These are phyloP conservation scores for Limonius californicus DNA, from an alignment of 1,140 invertebrate species.

Conservation along the genomic window DNA sequence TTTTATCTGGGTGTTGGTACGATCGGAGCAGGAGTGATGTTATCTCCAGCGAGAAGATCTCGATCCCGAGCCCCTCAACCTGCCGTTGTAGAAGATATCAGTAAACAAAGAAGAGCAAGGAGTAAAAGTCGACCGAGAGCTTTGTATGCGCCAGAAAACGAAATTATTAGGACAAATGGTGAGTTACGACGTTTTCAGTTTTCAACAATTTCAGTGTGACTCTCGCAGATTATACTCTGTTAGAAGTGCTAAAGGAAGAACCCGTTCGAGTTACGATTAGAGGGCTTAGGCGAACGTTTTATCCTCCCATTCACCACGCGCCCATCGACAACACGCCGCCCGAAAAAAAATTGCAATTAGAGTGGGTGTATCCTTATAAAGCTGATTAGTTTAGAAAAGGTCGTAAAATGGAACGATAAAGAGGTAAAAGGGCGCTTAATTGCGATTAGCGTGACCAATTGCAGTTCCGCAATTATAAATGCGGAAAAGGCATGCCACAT, in stretches of 20 bases:
- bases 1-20: conserved; percentile 74
- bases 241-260: conserved; percentile 80
- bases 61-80: conserved; percentile 58
- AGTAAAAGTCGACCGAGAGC: conserved; percentile 76
- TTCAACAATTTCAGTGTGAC: no score
- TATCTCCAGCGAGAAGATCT: conserved; percentile 64
- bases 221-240: conserved; percentile 68
- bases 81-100: conserved; percentile 55
- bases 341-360: conserved; percentile 79
- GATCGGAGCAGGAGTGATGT: conserved; percentile 48
- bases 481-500: no score
- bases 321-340: conserved; percentile 79
- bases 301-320: conserved; percentile 78
- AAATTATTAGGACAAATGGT: conserved; percentile 72
- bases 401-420: no score
- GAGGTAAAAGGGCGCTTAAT: no score
- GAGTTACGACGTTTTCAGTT: conserved; percentile 29
- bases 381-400: background rate
- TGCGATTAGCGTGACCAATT: background rate
- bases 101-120: conserved; percentile 59
- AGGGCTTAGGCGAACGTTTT: conserved; percentile 78
- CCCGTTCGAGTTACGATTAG: conserved; percentile 78
- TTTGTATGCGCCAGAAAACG: conserved; percentile 73
- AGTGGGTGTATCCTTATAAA: conserved; percentile 82
- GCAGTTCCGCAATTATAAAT: background rate